Conservation (phyloP, 2,797 vertebrate genomes). For the Amblyraja radiata region DNA sequence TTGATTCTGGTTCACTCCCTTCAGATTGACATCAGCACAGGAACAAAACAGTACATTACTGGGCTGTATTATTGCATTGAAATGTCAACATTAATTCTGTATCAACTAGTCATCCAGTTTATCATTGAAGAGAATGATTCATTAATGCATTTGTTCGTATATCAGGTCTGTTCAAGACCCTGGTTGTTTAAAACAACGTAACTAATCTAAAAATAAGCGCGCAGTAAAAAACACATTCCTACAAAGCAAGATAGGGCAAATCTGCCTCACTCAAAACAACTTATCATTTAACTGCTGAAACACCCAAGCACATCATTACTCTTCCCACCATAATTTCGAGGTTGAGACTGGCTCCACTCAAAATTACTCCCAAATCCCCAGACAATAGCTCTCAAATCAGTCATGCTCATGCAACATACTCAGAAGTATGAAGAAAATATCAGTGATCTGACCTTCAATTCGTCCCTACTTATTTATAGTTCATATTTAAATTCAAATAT, state of each 20-base stretch:
- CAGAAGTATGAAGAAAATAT: neutral
- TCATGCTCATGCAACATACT: neutral
- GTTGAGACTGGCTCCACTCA: neutral
- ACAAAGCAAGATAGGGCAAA: neutral
- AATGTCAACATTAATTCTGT: neutral
- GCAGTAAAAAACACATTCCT: neutral
- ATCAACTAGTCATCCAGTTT: neutral
- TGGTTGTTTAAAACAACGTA: neutral
- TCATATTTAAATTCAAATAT: neutral
- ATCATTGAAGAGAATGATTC: neutral
- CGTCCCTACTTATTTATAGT: neutral
- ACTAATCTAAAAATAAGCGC: neutral
- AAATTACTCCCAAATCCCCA: neutral
- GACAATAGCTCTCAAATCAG: neutral
- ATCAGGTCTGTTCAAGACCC: neutral
- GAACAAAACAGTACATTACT: neutral
- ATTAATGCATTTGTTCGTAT: neutral
- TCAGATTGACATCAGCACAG: neutral
- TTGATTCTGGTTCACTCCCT: neutral
- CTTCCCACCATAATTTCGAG: neutral
- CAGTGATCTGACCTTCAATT: neutral
- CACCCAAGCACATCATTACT: neutral
- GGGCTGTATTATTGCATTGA: neutral
- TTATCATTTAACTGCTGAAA: neutral
- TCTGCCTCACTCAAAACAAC: neutral